phyloP scores from a whole-genome alignment of 2,797 vertebrate genomes.

The Hafferia zeledoni region DNA sequence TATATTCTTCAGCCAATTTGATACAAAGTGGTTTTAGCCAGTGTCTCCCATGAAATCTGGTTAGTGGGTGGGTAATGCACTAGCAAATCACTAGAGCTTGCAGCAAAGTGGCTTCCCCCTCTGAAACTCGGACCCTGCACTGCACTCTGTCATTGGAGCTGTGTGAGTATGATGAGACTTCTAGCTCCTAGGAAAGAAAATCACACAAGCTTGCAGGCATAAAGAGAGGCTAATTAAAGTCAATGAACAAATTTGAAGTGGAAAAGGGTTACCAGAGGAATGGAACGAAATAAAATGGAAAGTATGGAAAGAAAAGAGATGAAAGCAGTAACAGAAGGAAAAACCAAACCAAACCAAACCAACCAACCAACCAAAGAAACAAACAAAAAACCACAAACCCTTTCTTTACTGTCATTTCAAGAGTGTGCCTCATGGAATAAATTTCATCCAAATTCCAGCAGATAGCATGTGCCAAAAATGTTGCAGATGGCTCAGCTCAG shows the following conservation, averaged over 20 bases:
- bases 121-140: not conserved
- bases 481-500: conserved; percentile 46
- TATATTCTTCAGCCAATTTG: not conserved
- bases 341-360: not conserved
- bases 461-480: not conserved
- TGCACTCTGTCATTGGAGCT: not conserved
- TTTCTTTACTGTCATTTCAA: not conserved
- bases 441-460: conserved; percentile 19
- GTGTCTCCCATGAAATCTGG: not conserved
- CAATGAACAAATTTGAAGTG: not conserved
- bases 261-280: not conserved
- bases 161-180: not conserved
- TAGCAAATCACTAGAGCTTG: not conserved
- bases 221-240: not conserved
- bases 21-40: not conserved
- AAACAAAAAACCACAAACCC: too few relatives aligned
- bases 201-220: not conserved
- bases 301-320: not conserved
- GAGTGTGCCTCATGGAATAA: not conserved
- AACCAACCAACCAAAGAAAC: not conserved
- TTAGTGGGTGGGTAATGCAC: not conserved
- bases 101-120: not conserved
- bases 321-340: not conserved
- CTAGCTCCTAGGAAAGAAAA: not conserved
- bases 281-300: not conserved